Conservation (phyloP, 2,888 invertebrate species). For the Rhorus exstirpatorius region DNA sequence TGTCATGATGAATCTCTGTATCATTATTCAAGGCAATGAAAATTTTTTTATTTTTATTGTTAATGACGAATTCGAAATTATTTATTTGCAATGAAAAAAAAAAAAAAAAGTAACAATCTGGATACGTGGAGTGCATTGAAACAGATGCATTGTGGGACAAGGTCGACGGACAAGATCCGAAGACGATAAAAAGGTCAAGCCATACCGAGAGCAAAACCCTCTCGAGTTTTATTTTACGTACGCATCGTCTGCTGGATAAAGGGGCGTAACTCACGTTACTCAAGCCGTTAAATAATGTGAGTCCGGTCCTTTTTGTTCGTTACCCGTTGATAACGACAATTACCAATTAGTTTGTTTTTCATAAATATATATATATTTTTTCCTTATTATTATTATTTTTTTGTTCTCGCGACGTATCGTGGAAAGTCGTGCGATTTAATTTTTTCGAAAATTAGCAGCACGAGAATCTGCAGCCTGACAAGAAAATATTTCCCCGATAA, state of each 20-base stretch:
- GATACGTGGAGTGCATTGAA: slow-evolving; percentile 6
- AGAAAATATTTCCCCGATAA: too few relatives aligned
- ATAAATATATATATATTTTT: too few relatives aligned
- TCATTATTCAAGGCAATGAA: not conserved
- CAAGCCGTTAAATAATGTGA: too few relatives aligned
- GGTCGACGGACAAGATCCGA: slow-evolving; percentile 75
- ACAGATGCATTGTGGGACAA: slow-evolving; percentile 78
- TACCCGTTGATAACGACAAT: too few relatives aligned
- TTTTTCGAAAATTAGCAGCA: too few relatives aligned
- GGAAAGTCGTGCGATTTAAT: too few relatives aligned
- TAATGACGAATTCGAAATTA: not conserved
- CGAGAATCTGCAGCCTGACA: too few relatives aligned
- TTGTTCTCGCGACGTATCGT: too few relatives aligned
- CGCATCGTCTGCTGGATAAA: not conserved
- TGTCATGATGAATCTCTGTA: too few relatives aligned
- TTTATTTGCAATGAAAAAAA: not conserved
- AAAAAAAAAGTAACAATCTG: not conserved
- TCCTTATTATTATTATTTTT: too few relatives aligned
- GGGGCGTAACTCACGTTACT: not conserved
- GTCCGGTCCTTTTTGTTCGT: too few relatives aligned
- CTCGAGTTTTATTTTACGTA: slow-evolving; percentile 45
- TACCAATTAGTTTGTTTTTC: too few relatives aligned
- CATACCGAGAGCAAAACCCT: slow-evolving; percentile 75
- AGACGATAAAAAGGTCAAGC: slow-evolving; percentile 74
- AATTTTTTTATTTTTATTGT: not conserved